phyloP scores from a whole-genome alignment of 1,140 invertebrate genomes.

The Zophobas morio region DNA sequence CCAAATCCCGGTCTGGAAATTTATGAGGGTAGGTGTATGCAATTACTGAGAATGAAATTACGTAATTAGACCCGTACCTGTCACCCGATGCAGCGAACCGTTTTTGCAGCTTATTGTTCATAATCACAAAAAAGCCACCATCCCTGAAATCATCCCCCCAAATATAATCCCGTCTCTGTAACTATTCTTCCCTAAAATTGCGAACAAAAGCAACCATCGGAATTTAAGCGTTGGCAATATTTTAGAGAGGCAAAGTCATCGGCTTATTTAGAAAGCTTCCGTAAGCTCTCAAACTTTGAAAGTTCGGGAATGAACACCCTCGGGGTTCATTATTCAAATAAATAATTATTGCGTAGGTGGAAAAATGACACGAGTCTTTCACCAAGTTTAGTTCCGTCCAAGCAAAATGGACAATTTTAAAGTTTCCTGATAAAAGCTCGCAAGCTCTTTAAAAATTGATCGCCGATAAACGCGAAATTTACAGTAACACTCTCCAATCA shows the following conservation, averaged over 20 bases:
- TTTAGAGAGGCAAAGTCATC: slow-evolving; percentile 33
- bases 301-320: slow-evolving; percentile 26
- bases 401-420: too few species aligned
- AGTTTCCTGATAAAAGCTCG: neutral
- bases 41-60: slow-evolving; percentile 36
- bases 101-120: slow-evolving; percentile 10
- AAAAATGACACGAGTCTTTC: too few species aligned
- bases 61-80: slow-evolving; percentile 28
- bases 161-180: slow-evolving; percentile 9
- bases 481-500: neutral
- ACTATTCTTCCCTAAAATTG: slow-evolving; percentile 21
- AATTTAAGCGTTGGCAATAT: slow-evolving; percentile 34
- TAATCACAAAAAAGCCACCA: slow-evolving; percentile 7
- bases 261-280: slow-evolving; percentile 26
- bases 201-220: slow-evolving; percentile 27
- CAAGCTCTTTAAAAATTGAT: slow-evolving; percentile 8
- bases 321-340: slow-evolving; percentile 40
- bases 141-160: neutral
- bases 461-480: neutral
- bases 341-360: slow-evolving; percentile 8
- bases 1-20: slow-evolving; percentile 8
- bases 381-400: too few species aligned
- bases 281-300: slow-evolving; percentile 35
- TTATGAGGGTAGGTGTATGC: slow-evolving; percentile 35
- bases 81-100: slow-evolving; percentile 11